Evolutionary conservation across 1,140 invertebrate species (phyloP).

Genomic region (Bombyx mandarina): DNA sequence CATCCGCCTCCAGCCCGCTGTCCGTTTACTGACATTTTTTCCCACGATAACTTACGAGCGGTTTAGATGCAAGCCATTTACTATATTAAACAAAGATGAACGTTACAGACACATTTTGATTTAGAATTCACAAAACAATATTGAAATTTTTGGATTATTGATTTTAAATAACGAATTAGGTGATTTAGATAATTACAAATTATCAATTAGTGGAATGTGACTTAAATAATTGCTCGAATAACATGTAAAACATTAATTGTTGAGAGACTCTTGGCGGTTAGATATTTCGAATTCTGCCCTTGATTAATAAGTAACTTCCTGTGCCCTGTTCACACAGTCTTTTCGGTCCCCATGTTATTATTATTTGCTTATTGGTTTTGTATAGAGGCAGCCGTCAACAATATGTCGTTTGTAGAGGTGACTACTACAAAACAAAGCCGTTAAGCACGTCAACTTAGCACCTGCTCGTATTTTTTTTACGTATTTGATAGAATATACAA

Average conservation of each 20-base stretch:
- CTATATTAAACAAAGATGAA: too few species aligned
- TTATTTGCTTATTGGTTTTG: constrained; percentile 60
- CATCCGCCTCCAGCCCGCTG: constrained; percentile 44
- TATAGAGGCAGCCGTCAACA: constrained; percentile 52
- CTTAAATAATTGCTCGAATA: too few species aligned
- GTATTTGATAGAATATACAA: constrained; percentile 5
- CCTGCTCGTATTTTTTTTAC: constrained; percentile 41
- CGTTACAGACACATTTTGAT: too few species aligned
- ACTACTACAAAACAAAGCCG: constrained; percentile 55
- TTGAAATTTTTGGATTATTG: too few species aligned
- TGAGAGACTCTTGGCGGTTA: constrained; percentile 12
- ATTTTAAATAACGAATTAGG: too few species aligned
- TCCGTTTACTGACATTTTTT: constrained; percentile 48
- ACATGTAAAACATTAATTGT: neutral
- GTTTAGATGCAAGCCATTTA: constrained; percentile 6
- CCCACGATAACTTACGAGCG: constrained; percentile 48
- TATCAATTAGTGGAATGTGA: too few species aligned
- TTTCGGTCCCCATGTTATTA: constrained; percentile 43
- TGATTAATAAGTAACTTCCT: constrained; percentile 45
- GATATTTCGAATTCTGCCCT: constrained; percentile 23
- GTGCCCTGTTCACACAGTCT: constrained; percentile 47
- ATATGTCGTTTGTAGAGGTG: constrained; percentile 59
- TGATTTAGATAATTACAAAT: too few species aligned
- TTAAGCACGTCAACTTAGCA: constrained; percentile 44
- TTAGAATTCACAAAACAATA: too few species aligned